These are phyloP conservation scores for Elegia similella DNA, from an alignment of 2,888 invertebrate species.

Conservation along the genomic window DNA sequence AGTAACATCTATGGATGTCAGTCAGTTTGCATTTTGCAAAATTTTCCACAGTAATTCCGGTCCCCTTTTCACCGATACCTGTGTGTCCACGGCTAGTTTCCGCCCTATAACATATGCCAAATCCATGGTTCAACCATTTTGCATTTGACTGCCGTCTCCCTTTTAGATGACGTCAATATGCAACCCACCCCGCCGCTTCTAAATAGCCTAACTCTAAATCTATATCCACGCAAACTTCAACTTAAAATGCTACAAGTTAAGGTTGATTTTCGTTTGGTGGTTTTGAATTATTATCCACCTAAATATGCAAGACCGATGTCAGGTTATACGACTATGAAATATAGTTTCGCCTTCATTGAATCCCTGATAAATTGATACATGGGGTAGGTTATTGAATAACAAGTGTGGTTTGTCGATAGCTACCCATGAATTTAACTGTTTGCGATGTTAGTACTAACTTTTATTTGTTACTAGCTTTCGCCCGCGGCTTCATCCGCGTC, in stretches of 20 bases:
- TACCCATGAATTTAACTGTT: too few species aligned
- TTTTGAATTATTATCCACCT: not conserved
- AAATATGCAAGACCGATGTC: slow-evolving; percentile 46
- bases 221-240: slow-evolving; percentile 21
- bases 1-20: too few species aligned
- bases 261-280: slow-evolving; percentile 23
- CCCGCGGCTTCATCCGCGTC: too few species aligned
- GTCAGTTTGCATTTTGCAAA: too few species aligned
- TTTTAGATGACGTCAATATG: slow-evolving; percentile 79
- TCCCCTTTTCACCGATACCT: slow-evolving; percentile 24
- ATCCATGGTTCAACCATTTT: slow-evolving; percentile 79
- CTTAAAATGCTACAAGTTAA: not conserved
- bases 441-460: too few species aligned
- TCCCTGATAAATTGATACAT: slow-evolving; percentile 77
- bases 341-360: slow-evolving; percentile 80
- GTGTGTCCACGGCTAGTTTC: slow-evolving; percentile 57
- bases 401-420: slow-evolving; percentile 57
- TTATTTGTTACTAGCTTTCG: too few species aligned
- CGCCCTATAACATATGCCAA: slow-evolving; percentile 80
- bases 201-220: slow-evolving; percentile 36
- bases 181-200: slow-evolving; percentile 41
- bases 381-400: slow-evolving; percentile 78
- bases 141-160: slow-evolving; percentile 76
- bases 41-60: not conserved
- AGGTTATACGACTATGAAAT: slow-evolving; percentile 70